Base-by-base conservation (phyloP, 2,888 invertebrate species). In the Conchocele bisecta region DNA sequence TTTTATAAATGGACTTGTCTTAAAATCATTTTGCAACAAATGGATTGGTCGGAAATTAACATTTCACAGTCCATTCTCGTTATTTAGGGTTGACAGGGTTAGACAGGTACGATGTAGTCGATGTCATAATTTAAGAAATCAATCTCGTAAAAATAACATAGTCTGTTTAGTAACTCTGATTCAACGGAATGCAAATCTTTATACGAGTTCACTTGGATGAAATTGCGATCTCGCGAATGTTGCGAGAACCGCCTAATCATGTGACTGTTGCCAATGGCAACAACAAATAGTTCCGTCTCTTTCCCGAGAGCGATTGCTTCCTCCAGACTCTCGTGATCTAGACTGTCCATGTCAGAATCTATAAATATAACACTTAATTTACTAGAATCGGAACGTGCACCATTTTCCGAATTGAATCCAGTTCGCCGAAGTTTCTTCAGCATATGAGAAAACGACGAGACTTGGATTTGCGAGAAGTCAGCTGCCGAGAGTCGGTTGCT, bases 361-460 rank as follows among this genome's bases (percentile, higher is more conserved):
- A 82, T 22, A 31, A 82, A 77, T 29, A 82, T 35, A 29, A 82
- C 65, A 31, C 68, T 72, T 7, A 73, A 60, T 6, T 69, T 69
- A 11, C 60, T 57, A 4, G 79, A 60, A n/a, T 44, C 70, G 5
- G 35, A 6, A 28, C 79, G 58, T 9, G 65, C 78, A 20, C 79
- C 82, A 50, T 77, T 70, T 20, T 69, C 63, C n/a, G 58, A 22
- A 0, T 58, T 51, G 44, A 79, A 82, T 3, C 71, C 75, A 13
- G 64, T 54, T 7, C 75, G 61, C 2, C 58, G 51, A 3, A 79
- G 67, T 41, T 77, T 75, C 46, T 69, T 66, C 9, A 81, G 57
- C 31, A 81, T 56, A 29, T 66, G 63, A 3, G 71, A 33, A 9
- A 65, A 73, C 3, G 75, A 66, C 0, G 77, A 71, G 26, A 79